These are phyloP conservation scores for Lepidocolaptes lacrymiger DNA, from an alignment of 2,797 vertebrate species.

Conservation along the genomic window DNA sequence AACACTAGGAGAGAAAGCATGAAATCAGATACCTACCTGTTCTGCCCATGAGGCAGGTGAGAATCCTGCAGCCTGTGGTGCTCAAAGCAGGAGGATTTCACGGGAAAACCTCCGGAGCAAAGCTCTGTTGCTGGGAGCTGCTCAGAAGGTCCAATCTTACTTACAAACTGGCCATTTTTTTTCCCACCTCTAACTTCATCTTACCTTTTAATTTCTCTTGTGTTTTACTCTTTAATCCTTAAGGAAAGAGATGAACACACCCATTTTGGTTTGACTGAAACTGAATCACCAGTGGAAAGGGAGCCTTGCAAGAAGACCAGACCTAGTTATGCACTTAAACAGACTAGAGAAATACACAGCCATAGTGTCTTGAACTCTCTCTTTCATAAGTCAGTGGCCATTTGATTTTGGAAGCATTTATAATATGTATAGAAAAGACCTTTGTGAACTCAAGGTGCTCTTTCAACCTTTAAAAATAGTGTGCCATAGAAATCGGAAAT, in stretches of 20 bases:
- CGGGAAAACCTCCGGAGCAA: background rate
- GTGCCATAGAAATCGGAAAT: background rate
- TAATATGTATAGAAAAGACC: background rate
- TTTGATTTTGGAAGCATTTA: background rate
- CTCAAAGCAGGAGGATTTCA: background rate
- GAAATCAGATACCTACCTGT: background rate
- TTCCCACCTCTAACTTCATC: background rate
- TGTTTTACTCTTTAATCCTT: background rate
- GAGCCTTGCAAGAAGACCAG: background rate
- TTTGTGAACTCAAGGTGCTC: background rate
- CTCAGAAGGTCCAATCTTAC: background rate
- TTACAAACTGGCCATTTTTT: background rate
- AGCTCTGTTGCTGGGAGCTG: background rate
- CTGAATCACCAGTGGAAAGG: background rate
- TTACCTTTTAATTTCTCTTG: background rate
- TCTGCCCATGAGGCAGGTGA: background rate
- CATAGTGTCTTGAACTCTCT: background rate
- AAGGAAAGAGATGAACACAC: background rate
- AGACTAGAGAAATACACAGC: background rate
- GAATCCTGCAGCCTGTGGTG: background rate
- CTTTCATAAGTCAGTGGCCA: background rate
- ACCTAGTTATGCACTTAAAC: background rate
- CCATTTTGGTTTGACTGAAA: background rate
- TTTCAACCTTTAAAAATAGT: background rate
- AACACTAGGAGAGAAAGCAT: background rate